Conservation (phyloP, 2,113 vertebrate genomes). For the Rhadina sibilatrix region DNA sequence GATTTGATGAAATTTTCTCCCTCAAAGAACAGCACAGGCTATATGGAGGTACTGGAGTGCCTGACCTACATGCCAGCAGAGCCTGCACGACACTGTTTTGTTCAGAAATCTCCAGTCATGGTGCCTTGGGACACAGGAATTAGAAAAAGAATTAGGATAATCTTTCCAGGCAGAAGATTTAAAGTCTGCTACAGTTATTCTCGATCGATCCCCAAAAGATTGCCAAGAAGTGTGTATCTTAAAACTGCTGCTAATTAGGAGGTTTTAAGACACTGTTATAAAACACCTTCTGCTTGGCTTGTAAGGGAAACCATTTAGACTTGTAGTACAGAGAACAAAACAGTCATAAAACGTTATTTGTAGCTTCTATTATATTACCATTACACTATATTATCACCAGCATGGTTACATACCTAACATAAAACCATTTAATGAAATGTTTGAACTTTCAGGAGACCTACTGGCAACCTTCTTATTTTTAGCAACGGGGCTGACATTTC, state of each 20-base stretch:
- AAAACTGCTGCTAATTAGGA: conserved; percentile 63
- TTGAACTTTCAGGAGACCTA: conserved; percentile 50
- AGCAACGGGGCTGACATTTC: not conserved
- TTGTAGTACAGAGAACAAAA: conserved; percentile 19
- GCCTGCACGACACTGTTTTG: not conserved
- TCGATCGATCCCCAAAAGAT: conserved; percentile 49
- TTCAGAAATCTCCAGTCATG: conserved; percentile 7
- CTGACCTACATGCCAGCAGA: not conserved
- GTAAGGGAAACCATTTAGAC: conserved; percentile 30
- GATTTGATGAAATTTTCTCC: not conserved
- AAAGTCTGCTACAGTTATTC: conserved; percentile 54
- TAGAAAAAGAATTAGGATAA: conserved; percentile 63
- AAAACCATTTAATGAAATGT: conserved; percentile 54
- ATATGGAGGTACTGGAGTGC: not conserved
- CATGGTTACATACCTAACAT: conserved; percentile 35
- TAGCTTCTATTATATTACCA: conserved; percentile 64
- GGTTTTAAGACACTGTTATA: conserved; percentile 53
- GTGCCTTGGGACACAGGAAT: conserved; percentile 36
- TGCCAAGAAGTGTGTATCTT: conserved; percentile 54
- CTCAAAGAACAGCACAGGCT: not conserved
- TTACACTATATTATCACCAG: conserved; percentile 53
- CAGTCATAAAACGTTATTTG: conserved; percentile 44
- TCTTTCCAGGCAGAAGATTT: conserved; percentile 62
- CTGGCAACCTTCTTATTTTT: conserved; percentile 20
- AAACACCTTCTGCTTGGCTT: conserved; percentile 45